These are phyloP conservation scores for Gastracanthus pulcherrimus DNA, from an alignment of 2,888 invertebrate genomes.

Conservation along the genomic window DNA sequence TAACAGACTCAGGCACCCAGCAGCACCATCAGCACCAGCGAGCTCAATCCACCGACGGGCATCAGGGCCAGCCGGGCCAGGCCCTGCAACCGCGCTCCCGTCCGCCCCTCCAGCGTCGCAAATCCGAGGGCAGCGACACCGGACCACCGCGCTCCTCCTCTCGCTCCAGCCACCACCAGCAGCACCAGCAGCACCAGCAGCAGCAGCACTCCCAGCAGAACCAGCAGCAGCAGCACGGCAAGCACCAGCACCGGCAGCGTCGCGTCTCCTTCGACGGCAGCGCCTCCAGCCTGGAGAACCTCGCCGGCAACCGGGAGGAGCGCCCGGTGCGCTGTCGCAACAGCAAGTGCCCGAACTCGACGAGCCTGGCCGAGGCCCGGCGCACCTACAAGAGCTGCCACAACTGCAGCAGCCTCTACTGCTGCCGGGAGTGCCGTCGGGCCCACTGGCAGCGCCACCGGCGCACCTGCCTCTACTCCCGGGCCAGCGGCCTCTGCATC, in stretches of 20 bases:
- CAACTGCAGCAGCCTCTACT: conserved; percentile 96
- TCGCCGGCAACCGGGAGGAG: conserved; percentile 78
- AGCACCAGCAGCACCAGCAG: conserved; percentile 4
- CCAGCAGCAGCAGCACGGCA: conserved; percentile 79
- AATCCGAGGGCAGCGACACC: conserved; percentile 81
- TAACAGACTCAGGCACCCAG: neutral
- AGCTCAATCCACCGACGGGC: conserved; percentile 56
- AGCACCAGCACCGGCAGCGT: conserved; percentile 80
- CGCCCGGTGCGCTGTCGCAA: conserved; percentile 87
- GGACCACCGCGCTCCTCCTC: neutral
- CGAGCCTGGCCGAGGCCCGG: conserved; percentile 87
- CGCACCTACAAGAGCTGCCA: conserved; percentile 94
- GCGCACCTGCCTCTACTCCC: conserved; percentile 92
- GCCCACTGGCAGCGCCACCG: conserved; percentile 97
- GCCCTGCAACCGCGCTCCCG: conserved; percentile 6
- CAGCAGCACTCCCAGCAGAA: conserved; percentile 12
- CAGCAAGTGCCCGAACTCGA: conserved; percentile 87
- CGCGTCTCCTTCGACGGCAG: conserved; percentile 81
- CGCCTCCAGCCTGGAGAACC: conserved; percentile 58
- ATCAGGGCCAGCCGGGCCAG: neutral
- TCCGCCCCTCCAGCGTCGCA: conserved; percentile 78
- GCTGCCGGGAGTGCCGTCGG: conserved; percentile 92
- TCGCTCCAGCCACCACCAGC: neutral
- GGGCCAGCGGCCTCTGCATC: conserved; percentile 93
- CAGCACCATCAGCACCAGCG: conserved; percentile 12